These are phyloP conservation scores for Lumbricus terrestris DNA, from an alignment of 2,888 invertebrate genomes.

Conservation along the genomic window DNA sequence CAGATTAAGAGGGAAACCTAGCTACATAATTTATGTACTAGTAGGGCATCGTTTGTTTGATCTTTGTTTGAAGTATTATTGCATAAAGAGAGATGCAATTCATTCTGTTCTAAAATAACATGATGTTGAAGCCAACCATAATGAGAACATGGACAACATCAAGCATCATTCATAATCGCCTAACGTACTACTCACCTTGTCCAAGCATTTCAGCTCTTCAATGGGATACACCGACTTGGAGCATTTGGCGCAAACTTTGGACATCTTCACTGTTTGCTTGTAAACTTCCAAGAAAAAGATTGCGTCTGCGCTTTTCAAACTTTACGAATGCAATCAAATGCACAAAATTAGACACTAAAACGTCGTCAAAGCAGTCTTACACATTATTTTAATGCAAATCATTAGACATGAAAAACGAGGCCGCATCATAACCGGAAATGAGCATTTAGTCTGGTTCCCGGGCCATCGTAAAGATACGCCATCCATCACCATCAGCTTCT, in stretches of 20 bases:
- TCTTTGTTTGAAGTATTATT: not conserved
- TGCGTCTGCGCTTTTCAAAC: not conserved
- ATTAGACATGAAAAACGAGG: no score
- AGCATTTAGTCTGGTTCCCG: not conserved
- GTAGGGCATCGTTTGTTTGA: not conserved
- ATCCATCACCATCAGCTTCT: not conserved
- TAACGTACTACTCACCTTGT: slow-evolving; percentile 76
- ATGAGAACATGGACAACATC: not conserved
- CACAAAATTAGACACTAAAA: not conserved
- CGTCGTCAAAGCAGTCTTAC: not conserved
- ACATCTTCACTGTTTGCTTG: slow-evolving; percentile 19
- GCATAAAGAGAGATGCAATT: not conserved
- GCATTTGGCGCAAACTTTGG: slow-evolving; percentile 64
- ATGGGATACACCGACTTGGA: slow-evolving; percentile 97
- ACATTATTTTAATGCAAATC: not conserved
- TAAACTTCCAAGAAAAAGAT: not conserved
- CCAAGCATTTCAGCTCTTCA: slow-evolving; percentile 97
- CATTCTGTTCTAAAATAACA: not conserved
- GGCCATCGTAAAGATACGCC: not conserved
- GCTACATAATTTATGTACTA: slow-evolving; percentile 3
- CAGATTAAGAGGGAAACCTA: not conserved
- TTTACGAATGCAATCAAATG: not conserved
- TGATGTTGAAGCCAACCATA: not conserved
- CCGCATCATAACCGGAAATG: not conserved
- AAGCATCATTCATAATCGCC: not conserved